Percentiles rank a stretch among this genome's conserved stretches.
Conservation (phyloP, 2,797 vertebrate genomes). For the Anas flavirostris region DNA sequence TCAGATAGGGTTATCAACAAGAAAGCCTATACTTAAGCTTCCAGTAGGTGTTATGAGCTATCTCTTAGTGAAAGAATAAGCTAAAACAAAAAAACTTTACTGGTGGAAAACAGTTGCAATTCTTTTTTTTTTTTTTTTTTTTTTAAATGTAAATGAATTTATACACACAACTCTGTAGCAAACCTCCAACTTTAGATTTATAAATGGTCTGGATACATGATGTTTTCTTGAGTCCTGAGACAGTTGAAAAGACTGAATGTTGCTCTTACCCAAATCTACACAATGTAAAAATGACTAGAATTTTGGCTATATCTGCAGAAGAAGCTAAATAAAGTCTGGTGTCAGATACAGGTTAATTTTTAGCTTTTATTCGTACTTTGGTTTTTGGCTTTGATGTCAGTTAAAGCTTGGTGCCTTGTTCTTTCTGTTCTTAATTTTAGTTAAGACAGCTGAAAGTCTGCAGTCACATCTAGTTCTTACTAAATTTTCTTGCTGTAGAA, state of each 20-base stretch:
- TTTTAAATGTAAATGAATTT: not conserved
- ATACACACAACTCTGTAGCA: rapidly evolving
- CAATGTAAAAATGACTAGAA: too few relatives aligned
- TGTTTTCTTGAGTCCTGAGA: not conserved
- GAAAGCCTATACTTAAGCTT: not conserved
- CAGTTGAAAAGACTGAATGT: too few relatives aligned
- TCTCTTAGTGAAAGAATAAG: not conserved
- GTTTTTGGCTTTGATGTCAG: not conserved
- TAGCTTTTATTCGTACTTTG: not conserved
- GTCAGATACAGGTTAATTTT: not conserved
- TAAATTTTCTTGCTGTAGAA: not conserved
- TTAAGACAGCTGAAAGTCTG: not conserved
- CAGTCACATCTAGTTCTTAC: not conserved
- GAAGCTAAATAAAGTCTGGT: too few relatives aligned
- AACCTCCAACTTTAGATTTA: not conserved
- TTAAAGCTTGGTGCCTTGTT: not conserved
- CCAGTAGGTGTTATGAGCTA: not conserved
- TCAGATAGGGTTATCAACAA: not conserved
- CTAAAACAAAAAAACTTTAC: not conserved
- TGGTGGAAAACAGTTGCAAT: not conserved
- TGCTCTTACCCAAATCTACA: too few relatives aligned
- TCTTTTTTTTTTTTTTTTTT: rapidly evolving
- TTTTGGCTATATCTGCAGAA: too few relatives aligned
- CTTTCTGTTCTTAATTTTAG: constrained; percentile 26
- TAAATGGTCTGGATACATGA: not conserved